These are phyloP conservation scores for Scarus forsteni DNA, from an alignment of 2,797 vertebrate species.

Conservation along the genomic window DNA sequence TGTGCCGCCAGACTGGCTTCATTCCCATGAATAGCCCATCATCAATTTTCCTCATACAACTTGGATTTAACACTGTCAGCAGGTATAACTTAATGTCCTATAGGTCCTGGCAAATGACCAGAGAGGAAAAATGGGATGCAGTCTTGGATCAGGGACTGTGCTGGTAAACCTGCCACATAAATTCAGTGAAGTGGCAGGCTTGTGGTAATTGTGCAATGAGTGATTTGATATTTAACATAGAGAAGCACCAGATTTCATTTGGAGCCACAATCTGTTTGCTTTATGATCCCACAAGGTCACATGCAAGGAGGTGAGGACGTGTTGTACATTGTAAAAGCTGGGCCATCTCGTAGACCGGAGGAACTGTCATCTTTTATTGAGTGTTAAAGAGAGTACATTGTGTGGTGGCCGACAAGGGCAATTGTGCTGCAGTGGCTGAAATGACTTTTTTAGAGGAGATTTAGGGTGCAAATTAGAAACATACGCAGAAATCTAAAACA, in stretches of 20 bases:
- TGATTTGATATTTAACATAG: constrained; percentile 30
- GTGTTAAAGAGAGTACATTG: background rate
- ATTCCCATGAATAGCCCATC: constrained; percentile 51
- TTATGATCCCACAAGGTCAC: constrained; percentile 20
- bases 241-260: constrained; percentile 22
- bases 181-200: constrained; percentile 23
- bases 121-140: constrained; percentile 29
- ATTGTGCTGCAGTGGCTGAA: too few relatives aligned
- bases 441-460: too few relatives aligned
- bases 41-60: constrained; percentile 53
- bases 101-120: constrained; percentile 25
- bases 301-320: background rate
- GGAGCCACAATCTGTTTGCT: constrained; percentile 14
- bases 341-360: background rate
- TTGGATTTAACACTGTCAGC: constrained; percentile 44
- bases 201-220: constrained; percentile 21
- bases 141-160: constrained; percentile 12
- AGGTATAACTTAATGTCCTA: constrained; percentile 18
- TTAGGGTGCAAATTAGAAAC: too few relatives aligned
- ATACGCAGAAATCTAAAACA: too few relatives aligned
- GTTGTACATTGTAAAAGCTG: background rate
- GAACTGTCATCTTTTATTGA: constrained; percentile 8
- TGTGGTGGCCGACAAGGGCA: too few relatives aligned
- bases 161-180: constrained; percentile 53
- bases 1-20: constrained; percentile 39